phyloP scores from a whole-genome alignment of 2,888 invertebrate species.

The Phengaris arion region DNA sequence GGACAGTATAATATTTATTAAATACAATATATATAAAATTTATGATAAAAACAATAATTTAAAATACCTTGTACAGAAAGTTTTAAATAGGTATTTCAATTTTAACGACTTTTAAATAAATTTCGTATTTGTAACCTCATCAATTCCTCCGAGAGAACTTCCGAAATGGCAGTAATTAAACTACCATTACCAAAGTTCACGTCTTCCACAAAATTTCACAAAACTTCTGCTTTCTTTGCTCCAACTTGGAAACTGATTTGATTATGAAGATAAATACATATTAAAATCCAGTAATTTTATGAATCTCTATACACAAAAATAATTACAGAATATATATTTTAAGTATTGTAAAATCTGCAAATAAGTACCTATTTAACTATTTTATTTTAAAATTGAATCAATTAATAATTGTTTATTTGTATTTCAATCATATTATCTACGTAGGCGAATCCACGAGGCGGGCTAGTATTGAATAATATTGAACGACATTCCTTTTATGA shows the following conservation, averaged over 20 bases:
- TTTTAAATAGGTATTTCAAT: slow-evolving; percentile 62
- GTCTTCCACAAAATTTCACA: slow-evolving; percentile 17
- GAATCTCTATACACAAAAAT: background rate
- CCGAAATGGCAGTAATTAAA: slow-evolving; percentile 26
- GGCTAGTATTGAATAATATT: background rate
- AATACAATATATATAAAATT: no score
- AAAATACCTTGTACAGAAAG: slow-evolving; percentile 41
- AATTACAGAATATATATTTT: no score
- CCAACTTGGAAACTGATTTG: slow-evolving; percentile 12
- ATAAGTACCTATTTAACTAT: no score
- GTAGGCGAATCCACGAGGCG: background rate
- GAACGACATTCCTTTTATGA: background rate
- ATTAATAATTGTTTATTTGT: background rate
- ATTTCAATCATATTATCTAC: background rate
- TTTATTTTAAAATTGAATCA: no score
- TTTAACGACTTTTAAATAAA: slow-evolving; percentile 13
- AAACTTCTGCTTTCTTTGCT: slow-evolving; percentile 25
- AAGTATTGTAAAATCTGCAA: no score
- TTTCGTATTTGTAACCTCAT: slow-evolving; percentile 19
- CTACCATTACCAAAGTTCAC: slow-evolving; percentile 20
- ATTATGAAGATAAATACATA: slow-evolving; percentile 17
- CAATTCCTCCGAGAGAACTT: slow-evolving; percentile 6
- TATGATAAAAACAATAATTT: background rate
- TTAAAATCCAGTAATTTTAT: slow-evolving; percentile 1
- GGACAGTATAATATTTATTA: no score